These are phyloP conservation scores for Plebejus anna DNA, from an alignment of 2,888 invertebrate species.

Conservation along the genomic window DNA sequence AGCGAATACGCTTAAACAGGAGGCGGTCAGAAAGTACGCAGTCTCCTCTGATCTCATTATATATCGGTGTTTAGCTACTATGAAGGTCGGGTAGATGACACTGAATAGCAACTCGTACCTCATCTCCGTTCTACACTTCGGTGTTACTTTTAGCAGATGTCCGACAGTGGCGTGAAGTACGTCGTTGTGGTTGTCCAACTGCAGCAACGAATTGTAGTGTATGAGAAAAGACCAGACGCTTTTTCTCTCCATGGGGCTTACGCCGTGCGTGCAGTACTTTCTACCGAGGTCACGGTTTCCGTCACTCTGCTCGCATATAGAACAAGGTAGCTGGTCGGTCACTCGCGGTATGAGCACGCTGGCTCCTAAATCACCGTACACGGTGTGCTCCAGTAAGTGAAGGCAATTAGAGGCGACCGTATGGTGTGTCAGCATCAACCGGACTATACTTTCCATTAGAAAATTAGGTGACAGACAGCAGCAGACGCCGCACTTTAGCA, in stretches of 20 bases:
- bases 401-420: conserved; percentile 65
- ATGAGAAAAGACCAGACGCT: conserved; percentile 79
- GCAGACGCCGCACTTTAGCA: conserved; percentile 80
- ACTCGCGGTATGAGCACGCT: conserved; percentile 53
- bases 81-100: conserved; percentile 81
- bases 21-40: conserved; percentile 78
- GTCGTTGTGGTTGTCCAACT: conserved; percentile 71
- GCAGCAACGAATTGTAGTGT: conserved; percentile 78
- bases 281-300: conserved; percentile 49
- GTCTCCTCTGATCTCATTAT: conserved; percentile 67
- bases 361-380: conserved; percentile 81
- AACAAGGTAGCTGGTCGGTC: conserved; percentile 67
- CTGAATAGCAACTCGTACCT: conserved; percentile 79
- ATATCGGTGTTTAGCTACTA: conserved; percentile 75
- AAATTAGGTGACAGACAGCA: conserved; percentile 81
- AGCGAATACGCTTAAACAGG: conserved; percentile 81
- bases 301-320: conserved; percentile 62
- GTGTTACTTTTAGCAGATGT: conserved; percentile 80
- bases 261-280: conserved; percentile 55
- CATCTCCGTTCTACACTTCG: conserved; percentile 74
- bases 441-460: conserved; percentile 71
- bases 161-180: conserved; percentile 79
- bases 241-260: conserved; percentile 56
- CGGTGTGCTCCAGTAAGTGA: conserved; percentile 77
- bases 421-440: conserved; percentile 66